A percentile compares a stretch with the other conserved stretches of the same genome.
Conservation (phyloP, 1,140 invertebrate species). For the Platyura marginata region DNA sequence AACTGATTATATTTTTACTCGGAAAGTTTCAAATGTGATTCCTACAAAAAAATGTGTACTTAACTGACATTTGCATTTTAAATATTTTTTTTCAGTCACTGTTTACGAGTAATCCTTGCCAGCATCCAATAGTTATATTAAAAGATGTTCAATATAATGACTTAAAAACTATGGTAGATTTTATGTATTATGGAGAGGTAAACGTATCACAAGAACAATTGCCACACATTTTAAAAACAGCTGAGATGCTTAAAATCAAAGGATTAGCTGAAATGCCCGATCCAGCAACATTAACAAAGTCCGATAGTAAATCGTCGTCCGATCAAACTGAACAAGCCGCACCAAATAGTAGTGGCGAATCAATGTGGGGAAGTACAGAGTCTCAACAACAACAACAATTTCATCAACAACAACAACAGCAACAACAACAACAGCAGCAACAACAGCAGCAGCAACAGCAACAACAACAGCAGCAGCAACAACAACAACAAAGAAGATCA, state of each 20-base stretch:
- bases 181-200: conserved; percentile 84
- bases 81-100: conserved; percentile 46
- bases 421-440: conserved; percentile 10
- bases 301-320: conserved; percentile 32
- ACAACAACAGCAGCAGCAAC: conserved; percentile 12
- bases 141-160: conserved; percentile 76
- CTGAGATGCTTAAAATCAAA: conserved; percentile 74
- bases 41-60: no score
- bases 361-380: conserved; percentile 22
- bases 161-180: conserved; percentile 74
- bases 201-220: conserved; percentile 77
- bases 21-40: no score
- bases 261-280: conserved; percentile 67
- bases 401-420: conserved; percentile 13
- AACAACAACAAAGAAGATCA: conserved; percentile 18
- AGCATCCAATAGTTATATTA: conserved; percentile 77
- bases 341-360: conserved; percentile 16
- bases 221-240: conserved; percentile 69
- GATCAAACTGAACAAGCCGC: conserved; percentile 16
- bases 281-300: conserved; percentile 43
- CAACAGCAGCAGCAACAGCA: conserved; percentile 16
- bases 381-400: conserved; percentile 11
- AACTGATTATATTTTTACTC: no score
- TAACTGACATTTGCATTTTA: no score
- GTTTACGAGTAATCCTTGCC: conserved; percentile 68